Evolutionary conservation across 2,888 invertebrate species (phyloP), one percentile per base, ranked within the genome.

Genomic region (Frankliniella fusca): DNA sequence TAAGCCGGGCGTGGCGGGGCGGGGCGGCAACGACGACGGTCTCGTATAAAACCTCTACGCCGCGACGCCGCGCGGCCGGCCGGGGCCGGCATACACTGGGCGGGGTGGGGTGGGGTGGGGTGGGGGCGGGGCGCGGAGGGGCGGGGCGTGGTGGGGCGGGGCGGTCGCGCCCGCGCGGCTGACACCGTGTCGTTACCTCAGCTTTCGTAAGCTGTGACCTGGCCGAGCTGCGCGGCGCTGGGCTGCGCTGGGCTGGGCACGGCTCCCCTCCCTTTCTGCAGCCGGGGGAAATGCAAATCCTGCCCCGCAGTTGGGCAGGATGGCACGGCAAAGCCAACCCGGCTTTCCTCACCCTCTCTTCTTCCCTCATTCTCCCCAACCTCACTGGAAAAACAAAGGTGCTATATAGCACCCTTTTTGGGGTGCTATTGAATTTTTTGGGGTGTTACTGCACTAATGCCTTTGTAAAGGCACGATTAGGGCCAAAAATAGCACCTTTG

Each of bases 201-300:
- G 70, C 27, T 76, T 76, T 76, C 70, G 70, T 76, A 76, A 76
- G n/a, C 70, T 54, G 54, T 54, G 54, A 54, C 54, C 84, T 85
- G 82, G 65, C 38, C 65, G 49, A 61, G 61, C 61, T 27, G 81
- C 61, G n/a, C n/a, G n/a, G n/a, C n/a, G n/a, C n/a, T n/a, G n/a
- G n/a, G n/a, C n/a, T n/a, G n/a, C n/a, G n/a, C 54, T n/a, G 50
- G 50, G 50, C 27, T 61, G 50, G 61, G 81, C 81, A 81, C 84
- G 82, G 84, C 84, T 85, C 85, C 84, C 85, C 84, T 81, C 83
- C 84, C 38, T 38, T 38, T 38, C 38, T 38, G 38, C 38, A 38
- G 38, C 38, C 20, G 54, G 54, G 20, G 54, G 54, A 54, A 54
- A 54, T 54, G 54, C 54, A 54, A 54, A 54, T 54, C 54, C 54